A percentile compares a stretch with the other conserved stretches of the same genome.
Evolutionary conservation across 2,113 vertebrate genomes (phyloP).

Genomic region (Numenius arquata): DNA sequence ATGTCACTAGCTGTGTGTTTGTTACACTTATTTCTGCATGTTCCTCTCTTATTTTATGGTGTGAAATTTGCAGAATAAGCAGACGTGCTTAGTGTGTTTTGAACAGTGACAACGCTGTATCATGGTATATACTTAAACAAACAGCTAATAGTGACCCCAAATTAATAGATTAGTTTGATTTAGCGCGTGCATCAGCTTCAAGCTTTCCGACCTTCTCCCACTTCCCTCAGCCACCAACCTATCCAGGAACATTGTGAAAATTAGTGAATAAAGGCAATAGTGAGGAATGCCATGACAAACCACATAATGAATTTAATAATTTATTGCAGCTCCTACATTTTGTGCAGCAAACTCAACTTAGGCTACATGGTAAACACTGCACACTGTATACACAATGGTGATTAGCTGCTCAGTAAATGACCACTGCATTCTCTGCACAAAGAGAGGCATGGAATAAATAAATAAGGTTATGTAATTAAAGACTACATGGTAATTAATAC

Average conservation of each 20-base stretch:
- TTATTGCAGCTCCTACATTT: neutral
- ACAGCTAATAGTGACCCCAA: neutral
- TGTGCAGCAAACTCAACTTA: neutral
- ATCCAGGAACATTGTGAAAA: neutral
- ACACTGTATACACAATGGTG: rapidly evolving
- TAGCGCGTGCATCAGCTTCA: neutral
- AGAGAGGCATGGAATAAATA: neutral
- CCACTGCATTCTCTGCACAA: neutral
- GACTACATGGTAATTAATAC: neutral
- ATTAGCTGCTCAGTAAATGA: neutral
- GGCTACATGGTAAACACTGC: neutral
- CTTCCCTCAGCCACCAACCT: neutral
- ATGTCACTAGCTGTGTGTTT: neutral
- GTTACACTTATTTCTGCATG: neutral
- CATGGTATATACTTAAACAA: neutral
- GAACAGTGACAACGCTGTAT: neutral
- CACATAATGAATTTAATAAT: neutral
- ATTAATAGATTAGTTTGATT: neutral
- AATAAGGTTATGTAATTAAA: neutral
- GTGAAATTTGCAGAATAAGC: neutral
- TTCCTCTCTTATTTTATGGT: neutral
- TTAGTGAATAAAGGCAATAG: neutral
- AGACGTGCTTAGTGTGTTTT: neutral
- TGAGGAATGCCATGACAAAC: neutral
- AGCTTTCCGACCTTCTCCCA: neutral